Percentiles rank a stretch among this genome's conserved stretches.
Conservation (phyloP, 2,113 vertebrate species). For the Notarius lentiginosus region DNA sequence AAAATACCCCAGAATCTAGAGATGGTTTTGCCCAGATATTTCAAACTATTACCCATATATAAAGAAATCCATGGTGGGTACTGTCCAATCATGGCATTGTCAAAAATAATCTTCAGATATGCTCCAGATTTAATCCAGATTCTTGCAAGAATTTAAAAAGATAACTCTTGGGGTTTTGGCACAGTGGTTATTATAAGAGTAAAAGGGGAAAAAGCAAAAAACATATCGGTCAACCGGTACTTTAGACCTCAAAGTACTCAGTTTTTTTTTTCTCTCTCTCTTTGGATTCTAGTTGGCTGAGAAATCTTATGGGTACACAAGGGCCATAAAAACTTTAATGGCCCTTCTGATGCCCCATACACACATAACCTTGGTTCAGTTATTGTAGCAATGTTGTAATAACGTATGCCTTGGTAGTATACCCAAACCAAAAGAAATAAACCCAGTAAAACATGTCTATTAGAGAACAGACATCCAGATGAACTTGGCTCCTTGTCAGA, state of each 20-base stretch:
- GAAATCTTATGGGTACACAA: not conserved
- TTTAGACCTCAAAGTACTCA: not conserved
- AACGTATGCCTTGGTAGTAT: not conserved
- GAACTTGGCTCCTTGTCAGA: not conserved
- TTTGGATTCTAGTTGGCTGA: too few relatives aligned
- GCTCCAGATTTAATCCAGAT: too few relatives aligned
- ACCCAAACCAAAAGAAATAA: not conserved
- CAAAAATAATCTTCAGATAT: too few relatives aligned
- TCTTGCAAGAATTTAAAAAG: too few relatives aligned
- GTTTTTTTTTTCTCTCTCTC: too few relatives aligned
- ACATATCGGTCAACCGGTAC: not conserved
- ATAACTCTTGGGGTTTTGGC: too few relatives aligned
- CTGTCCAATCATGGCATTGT: too few relatives aligned
- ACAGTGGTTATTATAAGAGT: not conserved
- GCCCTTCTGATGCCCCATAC: not conserved
- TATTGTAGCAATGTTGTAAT: not conserved
- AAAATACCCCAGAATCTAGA: too few relatives aligned
- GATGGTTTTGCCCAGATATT: too few relatives aligned
- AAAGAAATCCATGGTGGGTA: too few relatives aligned
- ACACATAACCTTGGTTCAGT: not conserved
- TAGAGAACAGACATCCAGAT: not conserved
- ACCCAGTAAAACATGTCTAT: not conserved
- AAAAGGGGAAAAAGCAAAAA: not conserved
- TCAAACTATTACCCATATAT: too few relatives aligned
- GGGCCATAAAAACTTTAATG: not conserved